These are phyloP conservation scores for Aphelocoma californica DNA, from an alignment of 2,797 vertebrate genomes.

Conservation along the genomic window DNA sequence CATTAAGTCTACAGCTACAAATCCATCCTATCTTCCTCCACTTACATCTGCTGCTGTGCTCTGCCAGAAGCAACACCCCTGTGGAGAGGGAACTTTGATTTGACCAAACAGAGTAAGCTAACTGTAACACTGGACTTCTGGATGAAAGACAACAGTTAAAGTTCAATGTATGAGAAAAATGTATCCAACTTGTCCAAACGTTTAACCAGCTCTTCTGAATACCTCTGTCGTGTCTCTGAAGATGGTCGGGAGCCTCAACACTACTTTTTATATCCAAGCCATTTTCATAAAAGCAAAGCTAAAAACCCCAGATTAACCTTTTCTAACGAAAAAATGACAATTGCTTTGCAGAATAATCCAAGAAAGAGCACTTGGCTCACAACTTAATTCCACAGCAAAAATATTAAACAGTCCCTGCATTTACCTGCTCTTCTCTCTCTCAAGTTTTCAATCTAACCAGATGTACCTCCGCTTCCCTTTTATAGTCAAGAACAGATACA, in stretches of 20 bases:
- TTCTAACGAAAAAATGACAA: neutral
- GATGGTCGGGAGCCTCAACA: neutral
- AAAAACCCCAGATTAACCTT: neutral
- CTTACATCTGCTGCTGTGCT: neutral
- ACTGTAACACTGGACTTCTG: neutral
- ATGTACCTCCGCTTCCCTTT: neutral
- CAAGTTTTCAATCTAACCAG: neutral
- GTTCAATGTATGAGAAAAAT: neutral
- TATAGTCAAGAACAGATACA: neutral
- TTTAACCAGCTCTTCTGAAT: neutral
- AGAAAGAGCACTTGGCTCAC: neutral
- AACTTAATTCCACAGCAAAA: neutral
- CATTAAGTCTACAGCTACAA: neutral
- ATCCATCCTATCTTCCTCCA: neutral
- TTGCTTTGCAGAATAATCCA: neutral
- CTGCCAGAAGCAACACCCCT: neutral
- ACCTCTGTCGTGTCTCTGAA: neutral
- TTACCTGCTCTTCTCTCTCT: neutral
- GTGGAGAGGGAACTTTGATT: neutral
- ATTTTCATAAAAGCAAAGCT: neutral
- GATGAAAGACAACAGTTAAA: neutral
- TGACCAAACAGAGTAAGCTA: neutral
- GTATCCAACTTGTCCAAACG: neutral
- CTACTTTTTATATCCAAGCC: neutral
- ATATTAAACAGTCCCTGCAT: neutral